Evolutionary conservation across 2,888 invertebrate species (phyloP), one percentile per base, ranked within the genome.

Genomic region (Trissolcus japonicus): DNA sequence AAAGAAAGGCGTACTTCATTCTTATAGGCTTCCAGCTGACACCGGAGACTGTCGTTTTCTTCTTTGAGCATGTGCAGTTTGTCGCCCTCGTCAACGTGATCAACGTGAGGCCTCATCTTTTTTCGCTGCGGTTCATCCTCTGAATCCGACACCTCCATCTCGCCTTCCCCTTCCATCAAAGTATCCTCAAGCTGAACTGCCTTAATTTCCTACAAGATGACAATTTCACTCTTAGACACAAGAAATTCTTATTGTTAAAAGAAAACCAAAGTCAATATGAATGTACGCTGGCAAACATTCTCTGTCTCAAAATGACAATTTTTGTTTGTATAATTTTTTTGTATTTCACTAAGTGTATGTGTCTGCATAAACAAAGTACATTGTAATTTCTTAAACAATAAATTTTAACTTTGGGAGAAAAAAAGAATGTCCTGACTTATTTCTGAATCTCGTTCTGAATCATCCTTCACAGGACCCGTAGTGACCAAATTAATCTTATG

Each of bases 11-110:
- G 1, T 9, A 89, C 89, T 91, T 98, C 98, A 89, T 97, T 97
- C 89, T 96, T 96, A 86, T 96, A 96, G 0, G 97, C 98, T 89
- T 97, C 97, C 83, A 98, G 89, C 90, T 97, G 96, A 89, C 97
- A 97, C 76, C 95, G 93, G 35, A 98, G 91, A 81, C 95, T 95
- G 83, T 97, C 97, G 86, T 97, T 98, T 87, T 98, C 98, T 77
- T 95, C 95, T 92, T 95, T 90, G 6, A 91, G 82, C 41, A 74
- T 74, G 68, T 85, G 89, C 80, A 86, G 76, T 79, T 81, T 86
- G 75, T 88, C 88, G 1, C 81, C 76, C 48, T 86, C 86, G 9
- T 87, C 86, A 57, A 81, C 82, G 35, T 79, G 67, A 56, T 89
- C 85, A 55, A 84, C 61, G 35, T 85, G 83, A 59, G 75, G 79